Evolutionary conservation across 2,113 vertebrate genomes (phyloP).

Genomic region (Equus przewalskii): DNA sequence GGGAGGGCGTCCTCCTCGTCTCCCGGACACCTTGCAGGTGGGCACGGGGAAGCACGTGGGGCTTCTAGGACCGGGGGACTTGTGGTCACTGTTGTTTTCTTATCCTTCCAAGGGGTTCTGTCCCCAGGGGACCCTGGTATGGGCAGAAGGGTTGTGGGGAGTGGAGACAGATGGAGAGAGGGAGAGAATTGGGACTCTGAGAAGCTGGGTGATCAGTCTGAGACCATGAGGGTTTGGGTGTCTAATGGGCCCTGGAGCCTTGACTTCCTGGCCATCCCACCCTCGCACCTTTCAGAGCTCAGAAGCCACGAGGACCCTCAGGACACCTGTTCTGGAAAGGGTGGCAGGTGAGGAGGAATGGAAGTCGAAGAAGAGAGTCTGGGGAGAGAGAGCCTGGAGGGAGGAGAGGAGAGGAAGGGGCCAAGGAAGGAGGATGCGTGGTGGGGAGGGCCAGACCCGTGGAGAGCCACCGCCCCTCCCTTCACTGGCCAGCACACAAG

Average conservation of each 20-base stretch:
- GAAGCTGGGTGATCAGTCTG: background rate
- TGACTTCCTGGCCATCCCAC: background rate
- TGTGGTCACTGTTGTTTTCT: background rate
- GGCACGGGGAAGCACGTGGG: too few species aligned
- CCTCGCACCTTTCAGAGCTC: background rate
- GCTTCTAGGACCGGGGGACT: background rate
- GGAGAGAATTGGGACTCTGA: background rate
- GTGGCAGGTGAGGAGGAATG: accelerated
- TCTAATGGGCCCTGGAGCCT: background rate
- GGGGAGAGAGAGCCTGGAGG: background rate
- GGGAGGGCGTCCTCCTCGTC: background rate
- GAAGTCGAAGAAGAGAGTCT: too few species aligned
- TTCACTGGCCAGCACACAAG: too few species aligned
- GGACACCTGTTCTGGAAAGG: background rate
- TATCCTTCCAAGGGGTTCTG: background rate
- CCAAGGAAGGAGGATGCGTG: too few species aligned
- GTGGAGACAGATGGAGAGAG: background rate
- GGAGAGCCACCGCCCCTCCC: too few species aligned
- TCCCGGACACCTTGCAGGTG: accelerated
- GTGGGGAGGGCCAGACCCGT: background rate
- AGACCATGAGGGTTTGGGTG: background rate
- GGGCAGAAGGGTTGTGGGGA: background rate
- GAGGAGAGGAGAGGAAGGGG: background rate
- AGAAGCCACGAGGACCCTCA: background rate
- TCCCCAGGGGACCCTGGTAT: background rate